Conservation (phyloP, 1,140 invertebrate species). For the Brachionus koreanus region DNA sequence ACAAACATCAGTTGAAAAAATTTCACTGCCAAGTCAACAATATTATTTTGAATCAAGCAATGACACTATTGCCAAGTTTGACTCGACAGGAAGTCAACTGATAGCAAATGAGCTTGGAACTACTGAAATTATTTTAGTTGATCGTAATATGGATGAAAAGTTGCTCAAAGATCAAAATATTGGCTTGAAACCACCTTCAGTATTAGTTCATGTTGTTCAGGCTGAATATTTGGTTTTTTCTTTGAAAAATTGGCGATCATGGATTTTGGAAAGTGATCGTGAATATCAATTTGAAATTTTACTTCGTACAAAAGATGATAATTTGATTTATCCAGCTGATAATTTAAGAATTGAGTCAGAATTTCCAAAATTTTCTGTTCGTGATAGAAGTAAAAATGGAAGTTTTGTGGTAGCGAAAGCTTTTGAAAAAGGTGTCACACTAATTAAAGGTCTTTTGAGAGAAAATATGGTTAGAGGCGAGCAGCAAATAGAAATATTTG, state of each 20-base stretch:
- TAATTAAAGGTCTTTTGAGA: neutral
- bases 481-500: constrained; percentile 9
- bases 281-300: constrained; percentile 9
- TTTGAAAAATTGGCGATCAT: neutral
- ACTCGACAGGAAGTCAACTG: neutral
- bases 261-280: neutral
- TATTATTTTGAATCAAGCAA: neutral
- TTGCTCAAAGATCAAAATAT: neutral
- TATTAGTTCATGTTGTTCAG: neutral
- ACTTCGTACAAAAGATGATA: neutral
- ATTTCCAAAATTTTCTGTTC: neutral
- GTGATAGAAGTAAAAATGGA: neutral
- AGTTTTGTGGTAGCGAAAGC: neutral
- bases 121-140: neutral
- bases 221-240: neutral
- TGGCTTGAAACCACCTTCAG: neutral
- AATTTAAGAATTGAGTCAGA: constrained; percentile 25
- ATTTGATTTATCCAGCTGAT: constrained; percentile 3
- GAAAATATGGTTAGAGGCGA: neutral
- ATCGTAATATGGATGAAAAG: constrained; percentile 37
- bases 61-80: neutral
- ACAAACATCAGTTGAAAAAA: constrained; percentile 29
- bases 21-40: neutral
- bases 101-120: neutral
- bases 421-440: neutral